These are phyloP conservation scores for Drosophila nigricruria DNA, from an alignment of 2,888 invertebrate species.

Conservation along the genomic window DNA sequence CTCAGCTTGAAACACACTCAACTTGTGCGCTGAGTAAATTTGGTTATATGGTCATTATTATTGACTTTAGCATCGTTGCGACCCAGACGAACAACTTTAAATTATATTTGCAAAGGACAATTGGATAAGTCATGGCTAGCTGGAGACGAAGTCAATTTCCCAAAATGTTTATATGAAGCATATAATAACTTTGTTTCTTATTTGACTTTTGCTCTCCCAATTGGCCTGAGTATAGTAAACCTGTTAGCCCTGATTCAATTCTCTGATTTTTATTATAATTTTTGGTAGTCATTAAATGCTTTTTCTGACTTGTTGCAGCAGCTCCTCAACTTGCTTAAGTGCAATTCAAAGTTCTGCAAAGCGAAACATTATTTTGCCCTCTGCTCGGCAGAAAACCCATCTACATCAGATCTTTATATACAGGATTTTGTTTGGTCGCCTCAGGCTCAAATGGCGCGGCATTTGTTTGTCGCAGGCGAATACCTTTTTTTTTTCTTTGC, in stretches of 20 bases:
- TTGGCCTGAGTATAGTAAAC: no score
- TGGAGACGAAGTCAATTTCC: constrained; percentile 20
- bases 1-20: constrained; percentile 30
- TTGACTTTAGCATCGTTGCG: constrained; percentile 67
- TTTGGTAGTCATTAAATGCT: not conserved
- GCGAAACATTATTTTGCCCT: constrained; percentile 3
- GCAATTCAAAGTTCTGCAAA: constrained; percentile 9
- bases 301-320: constrained; percentile 10
- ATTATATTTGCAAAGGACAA: constrained; percentile 74
- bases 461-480: constrained; percentile 56
- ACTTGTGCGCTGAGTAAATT: constrained; percentile 62
- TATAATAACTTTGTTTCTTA: constrained; percentile 28
- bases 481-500: constrained; percentile 14
- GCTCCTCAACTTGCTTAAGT: constrained; percentile 6
- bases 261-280: not conserved
- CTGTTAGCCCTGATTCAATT: not conserved
- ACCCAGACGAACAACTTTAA: constrained; percentile 60
- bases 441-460: constrained; percentile 44
- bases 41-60: constrained; percentile 78
- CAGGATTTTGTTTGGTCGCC: constrained; percentile 27
- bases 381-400: constrained; percentile 15
- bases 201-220: not conserved
- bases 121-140: constrained; percentile 65
- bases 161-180: constrained; percentile 8
- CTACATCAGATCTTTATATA: constrained; percentile 9